Evolutionary conservation across 2,888 invertebrate species (phyloP).

Genomic region (Spodoptera exigua): DNA sequence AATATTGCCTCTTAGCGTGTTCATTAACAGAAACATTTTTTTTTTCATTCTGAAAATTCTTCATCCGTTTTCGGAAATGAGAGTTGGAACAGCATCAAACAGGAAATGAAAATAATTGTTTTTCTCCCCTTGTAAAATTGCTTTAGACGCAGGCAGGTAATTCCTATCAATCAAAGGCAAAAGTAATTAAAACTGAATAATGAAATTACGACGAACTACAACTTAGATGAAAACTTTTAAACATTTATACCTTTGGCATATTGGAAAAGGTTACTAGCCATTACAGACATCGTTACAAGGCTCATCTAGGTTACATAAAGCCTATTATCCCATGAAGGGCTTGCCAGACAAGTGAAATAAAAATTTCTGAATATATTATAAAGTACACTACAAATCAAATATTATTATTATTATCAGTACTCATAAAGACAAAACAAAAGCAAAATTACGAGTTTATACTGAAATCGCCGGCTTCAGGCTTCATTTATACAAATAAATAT

Average conservation of each 20-base stretch:
- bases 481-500: no score
- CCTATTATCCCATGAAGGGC: no score
- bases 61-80: conserved; percentile 49
- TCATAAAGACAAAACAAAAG: no score
- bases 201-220: conserved; percentile 27
- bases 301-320: no score
- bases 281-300: no score
- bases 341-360: no score
- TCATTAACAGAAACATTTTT: conserved; percentile 41
- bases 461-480: no score
- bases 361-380: no score
- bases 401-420: no score
- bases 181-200: conserved; percentile 43
- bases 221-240: conserved; percentile 4
- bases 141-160: conserved; percentile 39
- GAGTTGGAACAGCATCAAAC: conserved; percentile 34
- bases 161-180: conserved; percentile 45
- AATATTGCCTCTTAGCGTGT: conserved; percentile 24
- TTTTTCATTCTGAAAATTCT: conserved; percentile 19
- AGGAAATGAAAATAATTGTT: conserved; percentile 52
- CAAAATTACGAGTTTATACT: no score
- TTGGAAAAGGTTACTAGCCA: no score
- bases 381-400: no score
- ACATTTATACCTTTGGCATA: background rate
- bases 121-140: conserved; percentile 46